These are phyloP conservation scores for Heliconius eleuchia DNA, from an alignment of 1,140 invertebrate genomes.

Conservation along the genomic window DNA sequence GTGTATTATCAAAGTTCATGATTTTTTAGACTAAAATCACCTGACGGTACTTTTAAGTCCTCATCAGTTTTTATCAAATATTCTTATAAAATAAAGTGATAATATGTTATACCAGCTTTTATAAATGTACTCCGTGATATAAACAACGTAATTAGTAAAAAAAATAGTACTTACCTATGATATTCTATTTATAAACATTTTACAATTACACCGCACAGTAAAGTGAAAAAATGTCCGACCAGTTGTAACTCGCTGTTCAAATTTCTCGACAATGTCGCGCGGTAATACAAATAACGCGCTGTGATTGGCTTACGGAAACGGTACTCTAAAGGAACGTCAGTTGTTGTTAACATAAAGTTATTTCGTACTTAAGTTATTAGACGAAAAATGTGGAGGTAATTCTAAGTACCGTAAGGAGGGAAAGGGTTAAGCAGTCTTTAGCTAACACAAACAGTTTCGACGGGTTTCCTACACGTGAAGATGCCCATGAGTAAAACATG, in stretches of 20 bases:
- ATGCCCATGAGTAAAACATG: too few relatives aligned
- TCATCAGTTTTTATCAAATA: constrained; percentile 49
- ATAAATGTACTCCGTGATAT: constrained; percentile 38
- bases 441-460: too few relatives aligned
- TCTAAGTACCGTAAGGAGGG: too few relatives aligned
- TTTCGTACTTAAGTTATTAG: constrained; percentile 50
- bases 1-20: constrained; percentile 44
- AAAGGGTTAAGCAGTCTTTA: too few relatives aligned
- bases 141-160: constrained; percentile 38
- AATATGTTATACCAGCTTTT: constrained; percentile 40
- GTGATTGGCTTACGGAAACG: constrained; percentile 48
- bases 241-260: constrained; percentile 46
- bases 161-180: constrained; percentile 42
- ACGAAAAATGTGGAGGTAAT: constrained; percentile 25
- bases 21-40: constrained; percentile 47
- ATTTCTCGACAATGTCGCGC: constrained; percentile 37
- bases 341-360: constrained; percentile 42
- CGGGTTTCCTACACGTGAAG: too few relatives aligned
- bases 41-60: constrained; percentile 50
- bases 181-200: constrained; percentile 46
- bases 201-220: constrained; percentile 42
- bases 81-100: constrained; percentile 45
- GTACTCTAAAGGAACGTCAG: constrained; percentile 47
- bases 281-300: constrained; percentile 46
- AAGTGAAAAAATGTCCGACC: constrained; percentile 43